Evolutionary conservation across 2,888 invertebrate species (phyloP).

Genomic region (Xestia xanthographa): DNA sequence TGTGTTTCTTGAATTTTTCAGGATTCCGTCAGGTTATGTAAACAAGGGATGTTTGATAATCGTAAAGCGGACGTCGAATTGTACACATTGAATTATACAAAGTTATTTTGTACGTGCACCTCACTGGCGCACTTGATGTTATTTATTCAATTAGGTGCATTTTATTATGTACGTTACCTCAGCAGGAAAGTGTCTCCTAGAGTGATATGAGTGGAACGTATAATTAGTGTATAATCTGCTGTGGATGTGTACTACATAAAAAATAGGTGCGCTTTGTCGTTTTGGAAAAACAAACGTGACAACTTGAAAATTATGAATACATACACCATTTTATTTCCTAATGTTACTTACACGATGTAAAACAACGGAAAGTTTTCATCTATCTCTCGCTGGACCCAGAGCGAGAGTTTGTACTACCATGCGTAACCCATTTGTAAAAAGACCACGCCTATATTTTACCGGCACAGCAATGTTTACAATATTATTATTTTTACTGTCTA

Average conservation of each 20-base stretch:
- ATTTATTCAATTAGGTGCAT: neutral
- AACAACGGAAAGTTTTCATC: neutral
- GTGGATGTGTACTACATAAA: too few species aligned
- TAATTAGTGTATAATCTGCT: too few species aligned
- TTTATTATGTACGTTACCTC: too few species aligned
- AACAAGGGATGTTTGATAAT: neutral
- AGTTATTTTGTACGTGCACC: neutral
- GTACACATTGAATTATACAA: neutral
- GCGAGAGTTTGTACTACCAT: neutral
- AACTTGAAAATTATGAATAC: too few species aligned
- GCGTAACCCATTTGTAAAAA: neutral
- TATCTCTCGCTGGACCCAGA: neutral
- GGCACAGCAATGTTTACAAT: neutral
- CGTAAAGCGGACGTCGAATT: neutral
- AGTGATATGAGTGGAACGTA: too few species aligned
- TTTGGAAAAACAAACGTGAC: too few species aligned
- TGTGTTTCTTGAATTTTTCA: neutral
- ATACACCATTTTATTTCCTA: neutral
- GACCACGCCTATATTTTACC: neutral
- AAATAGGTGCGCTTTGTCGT: too few species aligned
- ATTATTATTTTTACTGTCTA: slow-evolving; percentile 15
- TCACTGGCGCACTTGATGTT: neutral
- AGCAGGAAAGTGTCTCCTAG: too few species aligned
- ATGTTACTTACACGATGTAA: neutral
- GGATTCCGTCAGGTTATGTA: neutral